Percentiles rank a stretch among this genome's conserved stretches.
Evolutionary conservation across 2,888 invertebrate species (phyloP).

Genomic region (Ecdyonurus torrentis): DNA sequence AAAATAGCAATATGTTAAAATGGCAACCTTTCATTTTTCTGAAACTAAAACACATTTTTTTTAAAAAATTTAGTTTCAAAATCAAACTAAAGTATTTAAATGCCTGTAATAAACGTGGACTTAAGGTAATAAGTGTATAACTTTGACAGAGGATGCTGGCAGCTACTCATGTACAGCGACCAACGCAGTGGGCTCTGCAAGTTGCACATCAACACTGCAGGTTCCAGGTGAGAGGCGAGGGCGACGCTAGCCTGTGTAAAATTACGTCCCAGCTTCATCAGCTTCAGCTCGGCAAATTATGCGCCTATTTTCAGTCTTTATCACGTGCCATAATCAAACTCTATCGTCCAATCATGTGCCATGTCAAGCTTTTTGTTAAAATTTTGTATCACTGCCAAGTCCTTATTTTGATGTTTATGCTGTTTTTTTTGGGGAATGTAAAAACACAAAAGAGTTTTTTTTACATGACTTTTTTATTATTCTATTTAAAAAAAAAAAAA

Average conservation of each 20-base stretch:
- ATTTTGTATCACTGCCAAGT: neutral
- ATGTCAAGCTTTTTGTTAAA: too few relatives aligned
- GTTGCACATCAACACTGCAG: slow-evolving; percentile 44
- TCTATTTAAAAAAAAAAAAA: too few relatives aligned
- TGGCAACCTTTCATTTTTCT: too few relatives aligned
- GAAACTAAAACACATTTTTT: too few relatives aligned
- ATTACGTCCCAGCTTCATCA: neutral
- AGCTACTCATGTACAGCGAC: slow-evolving; percentile 55
- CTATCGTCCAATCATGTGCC: too few relatives aligned
- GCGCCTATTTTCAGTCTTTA: too few relatives aligned
- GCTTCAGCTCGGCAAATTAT: too few relatives aligned
- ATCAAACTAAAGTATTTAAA: neutral
- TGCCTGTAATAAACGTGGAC: neutral
- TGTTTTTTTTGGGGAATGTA: neutral
- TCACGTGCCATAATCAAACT: too few relatives aligned
- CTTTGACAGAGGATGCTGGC: slow-evolving; percentile 53
- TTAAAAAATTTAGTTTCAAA: neutral
- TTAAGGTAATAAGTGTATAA: slow-evolving; percentile 9
- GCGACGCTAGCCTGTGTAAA: neutral
- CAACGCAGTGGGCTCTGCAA: slow-evolving; percentile 47
- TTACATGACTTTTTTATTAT: too few relatives aligned
- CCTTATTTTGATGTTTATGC: neutral
- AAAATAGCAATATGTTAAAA: too few relatives aligned
- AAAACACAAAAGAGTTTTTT: neutral
- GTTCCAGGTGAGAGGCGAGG: slow-evolving; percentile 51